phyloP scores from a whole-genome alignment of 2,797 vertebrate genomes.

The Microctenopoma lineatum region DNA sequence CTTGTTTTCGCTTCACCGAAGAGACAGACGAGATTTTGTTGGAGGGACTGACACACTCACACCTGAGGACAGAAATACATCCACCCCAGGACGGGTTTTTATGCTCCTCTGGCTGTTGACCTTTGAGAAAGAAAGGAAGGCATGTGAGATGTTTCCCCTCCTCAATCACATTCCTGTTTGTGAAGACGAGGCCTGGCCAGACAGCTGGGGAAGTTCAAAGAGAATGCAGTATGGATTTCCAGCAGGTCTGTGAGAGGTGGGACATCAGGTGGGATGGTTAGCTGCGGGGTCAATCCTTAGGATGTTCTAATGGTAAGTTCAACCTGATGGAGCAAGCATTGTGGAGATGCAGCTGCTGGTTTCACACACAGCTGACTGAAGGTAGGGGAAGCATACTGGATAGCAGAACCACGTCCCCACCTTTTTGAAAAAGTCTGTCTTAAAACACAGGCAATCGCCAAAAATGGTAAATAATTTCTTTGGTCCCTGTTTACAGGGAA shows the following conservation, averaged over 20 bases:
- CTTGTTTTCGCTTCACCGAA: conserved; percentile 52
- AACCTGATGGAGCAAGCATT: not conserved
- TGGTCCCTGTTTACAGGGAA: not conserved
- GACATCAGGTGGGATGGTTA: conserved; percentile 9
- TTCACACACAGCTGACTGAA: too few species aligned
- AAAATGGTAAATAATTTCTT: not conserved
- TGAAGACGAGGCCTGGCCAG: conserved; percentile 17
- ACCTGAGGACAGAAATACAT: conserved; percentile 17
- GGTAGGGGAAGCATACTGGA: too few species aligned
- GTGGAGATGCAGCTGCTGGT: too few species aligned
- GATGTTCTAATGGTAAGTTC: conserved; percentile 3
- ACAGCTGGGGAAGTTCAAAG: conserved; percentile 4
- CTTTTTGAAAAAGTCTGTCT: not conserved
- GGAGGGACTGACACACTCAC: conserved; percentile 21
- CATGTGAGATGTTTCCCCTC: conserved; percentile 56
- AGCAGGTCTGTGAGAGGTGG: conserved; percentile 7
- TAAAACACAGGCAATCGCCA: not conserved
- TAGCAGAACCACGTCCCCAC: too few species aligned
- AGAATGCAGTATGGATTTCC: not conserved
- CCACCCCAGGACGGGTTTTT: conserved; percentile 45
- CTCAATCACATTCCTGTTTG: conserved; percentile 47
- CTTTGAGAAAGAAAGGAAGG: conserved; percentile 47
- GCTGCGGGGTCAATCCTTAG: not conserved
- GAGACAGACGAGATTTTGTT: conserved; percentile 53
- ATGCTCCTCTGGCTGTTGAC: conserved; percentile 52